A percentile compares a stretch with the other conserved stretches of the same genome.
These are phyloP conservation scores for Ceyx cyanopectus DNA, from an alignment of 2,113 vertebrate genomes.

Conservation along the genomic window DNA sequence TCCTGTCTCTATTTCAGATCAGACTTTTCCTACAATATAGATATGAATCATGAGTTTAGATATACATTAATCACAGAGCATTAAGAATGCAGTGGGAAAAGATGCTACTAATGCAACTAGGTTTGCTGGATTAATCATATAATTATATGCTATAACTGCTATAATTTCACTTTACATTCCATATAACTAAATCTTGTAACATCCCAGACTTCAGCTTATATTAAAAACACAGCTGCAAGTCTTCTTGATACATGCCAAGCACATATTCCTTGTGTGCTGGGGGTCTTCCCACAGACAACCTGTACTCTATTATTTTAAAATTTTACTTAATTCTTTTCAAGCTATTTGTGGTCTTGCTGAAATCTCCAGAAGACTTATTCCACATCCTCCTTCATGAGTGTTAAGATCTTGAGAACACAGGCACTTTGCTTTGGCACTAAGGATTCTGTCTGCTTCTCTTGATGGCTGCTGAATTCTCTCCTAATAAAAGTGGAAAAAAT, in stretches of 20 bases:
- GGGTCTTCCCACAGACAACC: conserved; percentile 50
- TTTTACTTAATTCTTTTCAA: conserved; percentile 61
- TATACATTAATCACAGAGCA: neutral
- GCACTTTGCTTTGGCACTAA: conserved; percentile 6
- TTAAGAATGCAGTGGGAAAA: neutral
- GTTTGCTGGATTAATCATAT: neutral
- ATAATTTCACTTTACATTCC: conserved; percentile 5
- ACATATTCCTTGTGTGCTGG: conserved; percentile 33
- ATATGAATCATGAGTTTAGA: neutral
- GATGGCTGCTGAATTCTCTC: conserved; percentile 10
- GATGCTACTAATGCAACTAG: neutral
- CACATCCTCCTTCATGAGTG: conserved; percentile 12
- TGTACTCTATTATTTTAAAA: conserved; percentile 57
- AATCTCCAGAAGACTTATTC: conserved; percentile 48
- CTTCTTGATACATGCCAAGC: conserved; percentile 25
- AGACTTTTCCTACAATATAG: neutral
- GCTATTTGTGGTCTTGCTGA: conserved; percentile 59
- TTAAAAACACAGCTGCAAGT: conserved; percentile 47
- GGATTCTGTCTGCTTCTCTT: conserved; percentile 1
- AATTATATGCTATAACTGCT: neutral
- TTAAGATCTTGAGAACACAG: conserved; percentile 52
- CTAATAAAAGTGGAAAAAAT: conserved; percentile 22
- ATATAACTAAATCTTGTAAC: conserved; percentile 1
- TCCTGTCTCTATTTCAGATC: neutral
- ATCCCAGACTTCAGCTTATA: conserved; percentile 24